Evolutionary conservation across 1,140 invertebrate genomes (phyloP), one percentile per base, ranked within the genome.

Genomic region (Adelges cooleyi): DNA sequence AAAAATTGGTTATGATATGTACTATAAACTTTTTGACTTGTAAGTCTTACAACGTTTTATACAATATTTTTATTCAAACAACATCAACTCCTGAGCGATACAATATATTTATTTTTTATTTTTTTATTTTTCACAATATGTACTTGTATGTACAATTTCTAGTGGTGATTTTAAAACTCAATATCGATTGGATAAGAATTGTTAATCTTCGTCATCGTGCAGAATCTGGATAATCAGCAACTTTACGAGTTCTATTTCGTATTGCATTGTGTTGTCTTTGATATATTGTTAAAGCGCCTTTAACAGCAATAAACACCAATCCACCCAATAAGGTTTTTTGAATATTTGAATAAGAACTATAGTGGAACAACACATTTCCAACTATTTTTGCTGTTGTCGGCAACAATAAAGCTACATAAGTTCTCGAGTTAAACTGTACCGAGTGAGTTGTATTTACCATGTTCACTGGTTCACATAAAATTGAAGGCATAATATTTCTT

Each of bases 211-310:
- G n/a, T n/a, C n/a, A n/a, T n/a, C n/a, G n/a, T n/a, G n/a, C 40
- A 27, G 11, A 29, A 18, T 46, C 23, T 13, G 54, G 54, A 72
- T 88, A 92, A 74, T 93, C 88, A 33, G 91, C 77, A 69, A 93
- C 90, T 73, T 85, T 86, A 67, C 89, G 80, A 73, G 87, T 85
- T 69, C 84, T 87, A 71, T 90, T 86, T 68, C 89, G 80, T 5
- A 89, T 83, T 69, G 89, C 89, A 65, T 94, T 85, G 76, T 95
- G 89, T 71, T 97, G 93, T 75, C 95, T 94, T 73, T 96, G 86
- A 74, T 97, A 97, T 68, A 98, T 96, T 76, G 93, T 95, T 22
- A 97, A 78, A 2, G 87, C 86, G 25, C 94, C 94, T 77, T 97
- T 97, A 38, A 95, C 83, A 1, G 86, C 84, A 54, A 97, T 86